A percentile compares a stretch with the other conserved stretches of the same genome.
Conservation (phyloP, 1,140 invertebrate genomes). For the Ylistrum balloti region DNA sequence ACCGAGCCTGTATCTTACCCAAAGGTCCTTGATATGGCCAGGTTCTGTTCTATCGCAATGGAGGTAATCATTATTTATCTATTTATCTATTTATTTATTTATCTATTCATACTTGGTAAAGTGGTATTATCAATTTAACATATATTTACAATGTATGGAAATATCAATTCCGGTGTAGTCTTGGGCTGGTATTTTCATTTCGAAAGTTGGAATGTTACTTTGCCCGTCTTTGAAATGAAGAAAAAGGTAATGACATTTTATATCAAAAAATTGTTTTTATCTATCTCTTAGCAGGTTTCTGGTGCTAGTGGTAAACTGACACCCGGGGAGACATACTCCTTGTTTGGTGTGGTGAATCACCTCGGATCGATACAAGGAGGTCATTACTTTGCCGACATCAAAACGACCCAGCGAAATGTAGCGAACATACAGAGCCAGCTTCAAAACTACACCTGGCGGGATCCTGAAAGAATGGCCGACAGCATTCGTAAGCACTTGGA, state of each 20-base stretch:
- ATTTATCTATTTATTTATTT: no score
- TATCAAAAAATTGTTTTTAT: no score
- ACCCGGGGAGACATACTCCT: background rate
- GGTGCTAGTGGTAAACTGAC: background rate
- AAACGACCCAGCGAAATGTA: background rate
- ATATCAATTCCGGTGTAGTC: no score
- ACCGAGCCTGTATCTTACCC: background rate
- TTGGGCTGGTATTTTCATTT: no score
- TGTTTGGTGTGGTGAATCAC: slow-evolving; percentile 12
- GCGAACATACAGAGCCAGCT: background rate
- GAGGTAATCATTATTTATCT: background rate
- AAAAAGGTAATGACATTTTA: no score
- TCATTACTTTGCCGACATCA: background rate
- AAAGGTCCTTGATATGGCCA: background rate
- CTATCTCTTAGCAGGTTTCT: background rate
- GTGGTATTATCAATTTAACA: no score
- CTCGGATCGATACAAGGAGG: background rate
- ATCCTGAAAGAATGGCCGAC: background rate
- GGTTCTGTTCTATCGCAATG: background rate
- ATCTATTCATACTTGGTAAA: no score
- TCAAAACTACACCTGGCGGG: background rate
- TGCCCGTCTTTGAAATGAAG: no score
- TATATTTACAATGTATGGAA: no score
- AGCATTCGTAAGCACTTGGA: background rate
- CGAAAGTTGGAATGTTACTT: no score